Conservation (phyloP, 2,797 vertebrate species). For the Tokudaia tokunoshimensis region DNA sequence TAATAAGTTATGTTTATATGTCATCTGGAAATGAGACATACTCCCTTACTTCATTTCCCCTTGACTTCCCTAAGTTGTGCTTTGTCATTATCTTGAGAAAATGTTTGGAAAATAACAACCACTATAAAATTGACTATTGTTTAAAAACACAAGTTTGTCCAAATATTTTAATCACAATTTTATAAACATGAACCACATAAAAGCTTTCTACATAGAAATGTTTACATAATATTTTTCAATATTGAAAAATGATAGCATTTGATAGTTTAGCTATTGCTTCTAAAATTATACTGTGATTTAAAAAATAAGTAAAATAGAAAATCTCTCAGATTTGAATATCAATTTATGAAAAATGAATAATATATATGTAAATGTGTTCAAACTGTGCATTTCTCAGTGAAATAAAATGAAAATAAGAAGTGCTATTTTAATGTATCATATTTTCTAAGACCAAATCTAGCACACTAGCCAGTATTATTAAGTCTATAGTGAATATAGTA, state of each 20-base stretch:
- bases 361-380: constrained; percentile 27
- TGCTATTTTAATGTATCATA: constrained; percentile 9
- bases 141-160: not conserved
- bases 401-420: constrained; percentile 49
- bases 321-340: not conserved
- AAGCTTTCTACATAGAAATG: not conserved
- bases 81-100: not conserved
- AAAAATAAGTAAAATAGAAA: constrained; percentile 34
- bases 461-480: not conserved
- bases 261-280: not conserved
- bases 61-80: not conserved
- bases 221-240: not conserved
- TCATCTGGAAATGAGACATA: not conserved
- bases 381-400: not conserved
- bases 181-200: not conserved
- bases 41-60: not conserved
- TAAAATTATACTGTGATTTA: constrained; percentile 45
- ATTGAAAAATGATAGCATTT: constrained; percentile 27
- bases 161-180: not conserved
- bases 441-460: constrained; percentile 35
- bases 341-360: constrained; percentile 51
- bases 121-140: not conserved
- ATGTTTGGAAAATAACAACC: constrained; percentile 30
- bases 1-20: not conserved
- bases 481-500: not conserved